These are phyloP conservation scores for Lagopus leucura DNA, from an alignment of 2,113 vertebrate genomes.

Conservation along the genomic window DNA sequence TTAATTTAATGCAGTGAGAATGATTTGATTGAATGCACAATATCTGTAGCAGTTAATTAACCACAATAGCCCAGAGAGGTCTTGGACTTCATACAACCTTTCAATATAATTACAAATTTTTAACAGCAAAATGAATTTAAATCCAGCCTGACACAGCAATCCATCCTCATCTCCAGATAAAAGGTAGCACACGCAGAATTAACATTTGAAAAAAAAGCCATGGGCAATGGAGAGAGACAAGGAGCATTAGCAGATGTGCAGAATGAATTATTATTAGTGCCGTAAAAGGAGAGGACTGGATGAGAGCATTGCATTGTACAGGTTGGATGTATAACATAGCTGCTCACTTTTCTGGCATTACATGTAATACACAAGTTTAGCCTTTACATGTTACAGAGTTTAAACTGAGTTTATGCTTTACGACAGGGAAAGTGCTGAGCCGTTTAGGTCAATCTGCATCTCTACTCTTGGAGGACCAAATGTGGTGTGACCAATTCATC, in stretches of 20 bases:
- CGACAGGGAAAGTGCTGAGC: not conserved
- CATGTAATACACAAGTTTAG: not conserved
- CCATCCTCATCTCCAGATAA: conserved; percentile 52
- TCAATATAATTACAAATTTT: conserved; percentile 51
- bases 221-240: conserved; percentile 1
- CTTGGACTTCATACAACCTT: conserved; percentile 55
- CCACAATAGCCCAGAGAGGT: conserved; percentile 25
- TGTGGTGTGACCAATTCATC: not conserved
- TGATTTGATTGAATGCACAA: conserved; percentile 19
- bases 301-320: not conserved
- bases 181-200: conserved; percentile 29
- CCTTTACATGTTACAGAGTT: not conserved
- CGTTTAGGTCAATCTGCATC: not conserved
- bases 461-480: not conserved
- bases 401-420: not conserved
- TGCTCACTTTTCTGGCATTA: not conserved
- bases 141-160: conserved; percentile 49
- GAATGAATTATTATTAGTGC: not conserved
- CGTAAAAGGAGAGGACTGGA: not conserved
- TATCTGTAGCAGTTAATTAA: conserved; percentile 62
- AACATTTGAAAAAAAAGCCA: conserved; percentile 50
- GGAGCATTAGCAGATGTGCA: conserved; percentile 44
- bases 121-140: conserved; percentile 57
- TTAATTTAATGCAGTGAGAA: conserved; percentile 55
- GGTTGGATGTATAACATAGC: fast-evolving